Conservation (phyloP, 2,797 vertebrate species). For the Arnoldichthys spilopterus region DNA sequence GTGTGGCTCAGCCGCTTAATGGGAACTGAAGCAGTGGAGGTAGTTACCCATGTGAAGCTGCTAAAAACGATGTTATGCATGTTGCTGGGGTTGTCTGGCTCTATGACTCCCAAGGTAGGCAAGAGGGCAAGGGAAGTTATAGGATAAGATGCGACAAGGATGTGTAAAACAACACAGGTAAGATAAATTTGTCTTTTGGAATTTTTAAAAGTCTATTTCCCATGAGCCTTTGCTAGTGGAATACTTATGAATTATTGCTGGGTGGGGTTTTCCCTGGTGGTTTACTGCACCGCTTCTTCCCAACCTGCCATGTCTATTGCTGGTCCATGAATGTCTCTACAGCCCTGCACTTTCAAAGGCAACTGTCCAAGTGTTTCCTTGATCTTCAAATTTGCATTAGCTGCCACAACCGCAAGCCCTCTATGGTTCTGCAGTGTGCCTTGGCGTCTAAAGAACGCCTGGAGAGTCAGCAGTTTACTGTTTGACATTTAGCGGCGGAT, state of each 20-base stretch:
- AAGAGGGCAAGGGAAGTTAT: slow-evolving; percentile 55
- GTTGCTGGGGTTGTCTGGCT: slow-evolving; percentile 65
- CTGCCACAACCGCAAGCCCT: slow-evolving; percentile 39
- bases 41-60: slow-evolving; percentile 72
- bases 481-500: slow-evolving; percentile 60
- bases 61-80: slow-evolving; percentile 67
- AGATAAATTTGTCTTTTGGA: background rate
- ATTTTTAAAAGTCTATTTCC: slow-evolving; percentile 27
- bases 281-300: slow-evolving; percentile 59
- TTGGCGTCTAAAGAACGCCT: slow-evolving; percentile 46
- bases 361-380: slow-evolving; percentile 15
- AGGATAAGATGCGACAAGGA: slow-evolving; percentile 57
- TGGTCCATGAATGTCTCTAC: slow-evolving; percentile 65
- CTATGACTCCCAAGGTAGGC: slow-evolving; percentile 61
- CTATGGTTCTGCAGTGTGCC: slow-evolving; percentile 40
- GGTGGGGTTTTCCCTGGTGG: slow-evolving; percentile 70
- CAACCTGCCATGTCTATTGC: slow-evolving; percentile 53
- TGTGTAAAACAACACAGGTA: slow-evolving; percentile 47
- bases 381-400: slow-evolving; percentile 61
- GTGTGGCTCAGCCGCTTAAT: slow-evolving; percentile 80
- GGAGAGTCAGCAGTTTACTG: slow-evolving; percentile 61
- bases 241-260: slow-evolving; percentile 76
- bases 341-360: slow-evolving; percentile 70
- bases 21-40: slow-evolving; percentile 72
- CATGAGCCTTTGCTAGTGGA: slow-evolving; percentile 64